phyloP scores from a whole-genome alignment of 2,888 invertebrate genomes.

The Phlogophora meticulosa region DNA sequence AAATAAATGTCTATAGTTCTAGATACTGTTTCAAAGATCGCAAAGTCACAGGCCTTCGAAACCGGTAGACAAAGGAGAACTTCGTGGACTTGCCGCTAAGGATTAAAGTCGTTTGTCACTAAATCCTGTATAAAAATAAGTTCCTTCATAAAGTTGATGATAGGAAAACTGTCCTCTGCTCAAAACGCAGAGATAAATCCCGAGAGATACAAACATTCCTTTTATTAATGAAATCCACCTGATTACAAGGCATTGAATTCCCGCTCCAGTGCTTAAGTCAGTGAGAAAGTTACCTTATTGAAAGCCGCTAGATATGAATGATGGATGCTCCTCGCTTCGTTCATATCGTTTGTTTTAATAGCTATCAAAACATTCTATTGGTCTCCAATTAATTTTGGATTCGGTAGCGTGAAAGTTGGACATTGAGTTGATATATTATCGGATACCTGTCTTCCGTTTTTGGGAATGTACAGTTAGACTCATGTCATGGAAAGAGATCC shows the following conservation, averaged over 20 bases:
- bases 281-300: slow-evolving; percentile 56
- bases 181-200: slow-evolving; percentile 34
- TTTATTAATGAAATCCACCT: slow-evolving; percentile 51
- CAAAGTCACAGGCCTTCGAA: background rate
- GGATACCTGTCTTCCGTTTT: slow-evolving; percentile 36
- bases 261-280: slow-evolving; percentile 28
- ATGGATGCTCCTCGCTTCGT: slow-evolving; percentile 67
- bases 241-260: slow-evolving; percentile 44
- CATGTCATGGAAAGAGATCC: background rate
- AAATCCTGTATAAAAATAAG: slow-evolving; percentile 14
- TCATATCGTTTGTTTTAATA: slow-evolving; percentile 68
- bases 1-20: background rate
- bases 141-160: background rate
- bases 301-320: slow-evolving; percentile 73
- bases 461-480: slow-evolving; percentile 30
- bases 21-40: background rate
- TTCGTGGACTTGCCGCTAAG: background rate
- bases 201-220: slow-evolving; percentile 49
- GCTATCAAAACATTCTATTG: slow-evolving; percentile 69
- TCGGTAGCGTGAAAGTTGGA: slow-evolving; percentile 66
- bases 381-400: slow-evolving; percentile 65
- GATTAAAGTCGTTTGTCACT: background rate
- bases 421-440: slow-evolving; percentile 56
- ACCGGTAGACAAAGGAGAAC: too few relatives aligned
- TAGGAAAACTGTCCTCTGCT: slow-evolving; percentile 8